Conservation (phyloP, 2,113 vertebrate species). For the Eurypyga helias region DNA sequence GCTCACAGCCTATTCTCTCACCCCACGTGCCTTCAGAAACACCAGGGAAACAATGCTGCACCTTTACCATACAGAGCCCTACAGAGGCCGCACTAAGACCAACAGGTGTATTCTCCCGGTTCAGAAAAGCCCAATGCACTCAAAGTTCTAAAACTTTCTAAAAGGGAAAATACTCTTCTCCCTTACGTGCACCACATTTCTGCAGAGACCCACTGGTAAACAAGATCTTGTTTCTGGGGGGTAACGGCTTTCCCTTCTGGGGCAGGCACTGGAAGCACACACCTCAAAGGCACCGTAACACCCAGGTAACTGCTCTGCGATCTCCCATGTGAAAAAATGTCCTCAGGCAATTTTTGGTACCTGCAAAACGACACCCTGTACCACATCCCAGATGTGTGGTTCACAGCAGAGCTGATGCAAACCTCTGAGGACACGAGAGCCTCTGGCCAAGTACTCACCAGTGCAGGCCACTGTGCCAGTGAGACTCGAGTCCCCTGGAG, state of each 20-base stretch:
- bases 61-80: background rate
- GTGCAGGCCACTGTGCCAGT: slow-evolving; percentile 87
- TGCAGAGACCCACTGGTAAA: background rate
- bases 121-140: background rate
- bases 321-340: background rate
- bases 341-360: background rate
- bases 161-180: background rate
- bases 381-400: background rate
- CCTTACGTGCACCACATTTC: background rate
- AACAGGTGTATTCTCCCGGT: background rate
- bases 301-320: background rate
- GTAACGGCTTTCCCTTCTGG: background rate
- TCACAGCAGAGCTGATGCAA: background rate
- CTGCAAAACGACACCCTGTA: background rate
- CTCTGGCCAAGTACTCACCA: slow-evolving; percentile 82
- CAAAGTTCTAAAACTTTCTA: background rate
- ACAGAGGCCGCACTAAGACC: background rate
- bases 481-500: slow-evolving; percentile 76
- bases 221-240: background rate
- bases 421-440: background rate
- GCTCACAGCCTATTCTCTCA: background rate
- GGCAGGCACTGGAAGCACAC: background rate
- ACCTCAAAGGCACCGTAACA: background rate
- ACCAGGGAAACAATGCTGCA: background rate
- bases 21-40: background rate